These are phyloP conservation scores for Grammomys surdaster DNA, from an alignment of 2,113 vertebrate genomes.

Conservation along the genomic window DNA sequence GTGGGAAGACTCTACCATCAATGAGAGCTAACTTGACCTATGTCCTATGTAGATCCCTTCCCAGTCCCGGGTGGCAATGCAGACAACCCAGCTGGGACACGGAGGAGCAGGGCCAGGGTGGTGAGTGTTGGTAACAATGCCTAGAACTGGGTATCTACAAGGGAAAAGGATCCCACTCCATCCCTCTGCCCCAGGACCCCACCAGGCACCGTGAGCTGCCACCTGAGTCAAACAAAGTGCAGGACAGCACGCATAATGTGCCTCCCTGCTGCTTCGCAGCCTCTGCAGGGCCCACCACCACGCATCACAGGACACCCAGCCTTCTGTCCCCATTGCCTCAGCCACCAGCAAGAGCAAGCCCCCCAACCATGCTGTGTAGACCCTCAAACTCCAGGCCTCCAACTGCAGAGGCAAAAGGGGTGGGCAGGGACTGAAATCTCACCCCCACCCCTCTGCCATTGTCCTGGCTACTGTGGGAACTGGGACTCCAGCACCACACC, in stretches of 20 bases:
- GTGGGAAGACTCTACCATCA: neutral
- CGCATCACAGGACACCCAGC: neutral
- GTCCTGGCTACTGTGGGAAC: neutral
- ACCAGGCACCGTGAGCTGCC: neutral
- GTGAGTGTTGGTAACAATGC: no score
- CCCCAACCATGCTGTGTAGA: neutral
- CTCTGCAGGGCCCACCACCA: neutral
- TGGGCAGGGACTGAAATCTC: neutral
- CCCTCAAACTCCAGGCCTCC: neutral
- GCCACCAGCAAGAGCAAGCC: neutral
- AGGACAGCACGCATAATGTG: accelerated
- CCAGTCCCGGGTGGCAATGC: neutral
- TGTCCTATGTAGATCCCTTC: accelerated
- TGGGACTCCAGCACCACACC: constrained; percentile 37
- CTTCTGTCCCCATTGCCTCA: neutral
- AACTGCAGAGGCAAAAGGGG: neutral
- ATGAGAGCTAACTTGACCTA: neutral
- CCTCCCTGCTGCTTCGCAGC: neutral
- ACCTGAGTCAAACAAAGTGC: neutral
- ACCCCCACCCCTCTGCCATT: neutral
- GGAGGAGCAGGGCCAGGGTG: no score
- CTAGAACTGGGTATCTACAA: neutral
- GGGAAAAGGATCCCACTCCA: no score
- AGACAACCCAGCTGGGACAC: accelerated
- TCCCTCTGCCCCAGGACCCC: neutral